Evolutionary conservation across 2,888 invertebrate species (phyloP).

Genomic region (Tipula lateralis): DNA sequence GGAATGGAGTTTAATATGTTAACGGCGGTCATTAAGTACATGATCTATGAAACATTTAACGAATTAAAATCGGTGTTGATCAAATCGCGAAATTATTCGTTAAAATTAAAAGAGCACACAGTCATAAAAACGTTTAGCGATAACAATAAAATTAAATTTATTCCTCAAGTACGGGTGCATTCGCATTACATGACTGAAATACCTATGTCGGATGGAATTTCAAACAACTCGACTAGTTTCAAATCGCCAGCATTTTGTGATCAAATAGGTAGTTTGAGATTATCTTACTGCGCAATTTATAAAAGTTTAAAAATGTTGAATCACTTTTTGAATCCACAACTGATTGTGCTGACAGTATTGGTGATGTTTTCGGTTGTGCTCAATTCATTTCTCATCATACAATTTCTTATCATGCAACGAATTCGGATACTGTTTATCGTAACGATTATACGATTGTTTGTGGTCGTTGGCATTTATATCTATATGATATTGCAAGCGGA

Average conservation of each 20-base stretch:
- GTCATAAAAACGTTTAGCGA: neutral
- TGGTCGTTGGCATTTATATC: neutral
- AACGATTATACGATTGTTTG: neutral
- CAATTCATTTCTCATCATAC: neutral
- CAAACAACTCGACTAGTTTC: neutral
- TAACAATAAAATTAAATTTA: neutral
- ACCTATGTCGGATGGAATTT: neutral
- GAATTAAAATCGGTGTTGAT: neutral
- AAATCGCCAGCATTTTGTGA: neutral
- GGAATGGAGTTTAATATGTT: slow-evolving; percentile 5
- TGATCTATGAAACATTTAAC: neutral
- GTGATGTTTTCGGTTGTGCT: neutral
- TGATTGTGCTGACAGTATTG: neutral
- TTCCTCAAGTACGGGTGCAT: neutral
- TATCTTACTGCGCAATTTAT: neutral
- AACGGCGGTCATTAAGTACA: neutral
- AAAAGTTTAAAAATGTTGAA: neutral
- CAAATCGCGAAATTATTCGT: neutral
- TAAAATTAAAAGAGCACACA: neutral
- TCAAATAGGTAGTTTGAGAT: neutral
- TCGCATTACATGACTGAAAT: neutral
- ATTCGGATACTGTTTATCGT: neutral
- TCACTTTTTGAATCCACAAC: slow-evolving; percentile 4
- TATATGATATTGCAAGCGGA: slow-evolving; percentile 13
- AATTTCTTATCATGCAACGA: neutral